Conservation (phyloP, 2,113 vertebrate species). For the Sylvietta virens region DNA sequence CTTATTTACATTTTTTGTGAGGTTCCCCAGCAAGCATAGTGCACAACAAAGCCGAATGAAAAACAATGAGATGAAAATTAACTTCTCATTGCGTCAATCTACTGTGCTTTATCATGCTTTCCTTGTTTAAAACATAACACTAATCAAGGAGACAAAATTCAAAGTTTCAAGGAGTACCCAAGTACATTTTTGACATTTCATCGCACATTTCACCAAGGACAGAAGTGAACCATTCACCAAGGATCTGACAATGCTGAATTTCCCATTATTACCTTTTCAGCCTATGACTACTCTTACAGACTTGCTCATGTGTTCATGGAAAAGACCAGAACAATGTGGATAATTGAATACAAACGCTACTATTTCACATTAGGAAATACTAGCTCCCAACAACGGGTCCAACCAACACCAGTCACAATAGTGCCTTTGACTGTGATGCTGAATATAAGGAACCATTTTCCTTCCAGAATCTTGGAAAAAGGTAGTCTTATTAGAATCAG, state of each 20-base stretch:
- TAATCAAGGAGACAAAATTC: background rate
- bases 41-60: background rate
- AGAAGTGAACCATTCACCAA: background rate
- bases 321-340: background rate
- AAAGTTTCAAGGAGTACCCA: fast-evolving
- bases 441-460: background rate
- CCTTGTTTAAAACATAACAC: background rate
- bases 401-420: background rate
- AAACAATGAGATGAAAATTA: background rate
- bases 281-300: background rate
- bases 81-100: background rate
- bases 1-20: background rate
- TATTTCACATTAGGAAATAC: background rate
- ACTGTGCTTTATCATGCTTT: background rate
- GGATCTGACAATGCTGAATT: background rate
- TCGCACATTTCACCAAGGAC: background rate
- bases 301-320: fast-evolving
- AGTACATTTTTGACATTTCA: background rate
- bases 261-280: background rate
- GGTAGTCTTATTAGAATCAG: background rate
- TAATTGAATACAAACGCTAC: background rate
- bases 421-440: background rate
- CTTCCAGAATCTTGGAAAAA: background rate
- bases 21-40: background rate
- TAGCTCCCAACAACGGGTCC: background rate